Conservation (phyloP, 2,797 vertebrate genomes). For the Chaetodon trifasciatus region DNA sequence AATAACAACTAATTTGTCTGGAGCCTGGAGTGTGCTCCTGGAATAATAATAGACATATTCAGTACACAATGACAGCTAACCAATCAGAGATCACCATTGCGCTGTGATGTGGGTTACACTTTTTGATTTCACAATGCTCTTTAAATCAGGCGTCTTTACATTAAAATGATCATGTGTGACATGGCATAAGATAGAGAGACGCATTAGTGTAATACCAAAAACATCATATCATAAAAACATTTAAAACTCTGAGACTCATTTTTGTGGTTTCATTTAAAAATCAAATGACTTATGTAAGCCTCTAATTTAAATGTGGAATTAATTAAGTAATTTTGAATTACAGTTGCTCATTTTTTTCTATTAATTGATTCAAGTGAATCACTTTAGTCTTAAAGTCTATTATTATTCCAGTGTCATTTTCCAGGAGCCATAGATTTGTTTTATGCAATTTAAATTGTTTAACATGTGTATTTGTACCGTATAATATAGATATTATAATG, state of each 20-base stretch:
- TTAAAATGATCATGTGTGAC: no score
- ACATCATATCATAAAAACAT: background rate
- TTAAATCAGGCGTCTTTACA: no score
- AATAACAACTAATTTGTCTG: background rate
- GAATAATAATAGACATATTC: background rate
- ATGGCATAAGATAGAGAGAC: no score
- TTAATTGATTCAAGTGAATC: background rate
- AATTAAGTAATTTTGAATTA: background rate
- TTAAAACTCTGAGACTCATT: background rate
- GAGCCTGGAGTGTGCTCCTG: background rate
- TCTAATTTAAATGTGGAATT: background rate
- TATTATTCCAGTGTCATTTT: background rate
- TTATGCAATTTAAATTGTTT: background rate
- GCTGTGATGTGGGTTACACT: no score
- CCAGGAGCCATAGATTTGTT: no score
- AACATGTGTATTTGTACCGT: background rate
- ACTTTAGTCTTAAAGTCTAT: background rate
- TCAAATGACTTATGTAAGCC: background rate
- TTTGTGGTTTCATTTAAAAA: background rate
- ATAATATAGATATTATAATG: no score
- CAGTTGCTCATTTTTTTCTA: no score
- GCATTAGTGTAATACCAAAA: no score
- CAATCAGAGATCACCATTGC: conserved; percentile 9
- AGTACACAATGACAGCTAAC: background rate
- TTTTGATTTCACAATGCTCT: no score